Conservation (phyloP, 2,113 vertebrate genomes). For the Heterocephalus glaber region DNA sequence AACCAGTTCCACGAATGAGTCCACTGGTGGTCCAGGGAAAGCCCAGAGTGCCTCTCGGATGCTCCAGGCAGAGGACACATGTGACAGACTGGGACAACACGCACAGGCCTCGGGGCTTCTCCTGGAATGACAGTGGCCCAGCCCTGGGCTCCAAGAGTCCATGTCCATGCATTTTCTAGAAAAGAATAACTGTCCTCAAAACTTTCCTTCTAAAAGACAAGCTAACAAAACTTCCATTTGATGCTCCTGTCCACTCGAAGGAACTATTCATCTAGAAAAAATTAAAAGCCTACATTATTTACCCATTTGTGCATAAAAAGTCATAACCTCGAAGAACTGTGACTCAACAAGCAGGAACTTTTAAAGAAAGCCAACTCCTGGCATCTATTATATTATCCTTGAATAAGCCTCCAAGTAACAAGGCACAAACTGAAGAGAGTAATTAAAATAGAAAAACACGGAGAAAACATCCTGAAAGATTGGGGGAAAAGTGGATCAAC, state of each 20-base stretch:
- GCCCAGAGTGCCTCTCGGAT: too few relatives aligned
- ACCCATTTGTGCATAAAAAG: neutral
- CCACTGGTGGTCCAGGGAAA: neutral
- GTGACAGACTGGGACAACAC: neutral
- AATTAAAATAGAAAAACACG: neutral
- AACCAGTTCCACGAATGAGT: neutral
- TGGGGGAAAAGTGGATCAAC: neutral
- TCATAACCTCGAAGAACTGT: neutral
- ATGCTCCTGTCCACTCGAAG: neutral
- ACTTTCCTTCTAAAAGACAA: neutral
- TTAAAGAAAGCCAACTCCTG: neutral
- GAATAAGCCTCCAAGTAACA: neutral
- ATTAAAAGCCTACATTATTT: neutral
- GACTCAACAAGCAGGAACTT: neutral
- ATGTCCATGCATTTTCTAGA: neutral
- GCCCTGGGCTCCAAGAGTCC: neutral
- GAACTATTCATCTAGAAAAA: neutral
- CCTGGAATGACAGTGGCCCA: neutral
- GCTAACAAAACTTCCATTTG: neutral
- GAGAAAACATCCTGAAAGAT: neutral
- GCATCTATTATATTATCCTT: neutral
- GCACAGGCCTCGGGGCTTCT: neutral
- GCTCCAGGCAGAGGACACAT: neutral
- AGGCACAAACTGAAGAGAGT: neutral
- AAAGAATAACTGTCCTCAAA: neutral